These are phyloP conservation scores for Gracilinanus agilis DNA, from an alignment of 2,113 vertebrate genomes.

Conservation along the genomic window DNA sequence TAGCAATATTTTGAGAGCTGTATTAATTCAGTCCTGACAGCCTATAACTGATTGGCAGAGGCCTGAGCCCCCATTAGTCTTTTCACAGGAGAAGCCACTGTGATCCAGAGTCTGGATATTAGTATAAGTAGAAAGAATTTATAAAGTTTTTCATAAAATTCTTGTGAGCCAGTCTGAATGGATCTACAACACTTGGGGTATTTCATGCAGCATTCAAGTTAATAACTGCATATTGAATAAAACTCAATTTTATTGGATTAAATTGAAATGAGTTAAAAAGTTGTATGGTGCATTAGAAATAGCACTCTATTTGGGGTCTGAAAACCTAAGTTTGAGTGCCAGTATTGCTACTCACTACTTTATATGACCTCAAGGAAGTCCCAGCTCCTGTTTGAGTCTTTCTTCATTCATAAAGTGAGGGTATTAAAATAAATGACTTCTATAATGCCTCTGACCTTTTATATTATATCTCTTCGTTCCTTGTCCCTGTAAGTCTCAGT, in stretches of 20 bases:
- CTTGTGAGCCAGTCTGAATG: background rate
- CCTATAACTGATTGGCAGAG: background rate
- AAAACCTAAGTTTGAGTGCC: too few species aligned
- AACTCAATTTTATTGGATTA: background rate
- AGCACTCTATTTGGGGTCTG: background rate
- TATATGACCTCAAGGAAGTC: background rate
- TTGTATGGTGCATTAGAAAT: background rate
- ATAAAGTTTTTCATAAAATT: too few species aligned
- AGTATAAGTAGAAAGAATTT: background rate
- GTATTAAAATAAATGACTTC: background rate
- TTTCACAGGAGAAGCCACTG: background rate
- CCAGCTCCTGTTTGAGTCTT: background rate
- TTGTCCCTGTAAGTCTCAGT: background rate
- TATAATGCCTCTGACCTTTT: background rate
- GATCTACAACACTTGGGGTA: background rate
- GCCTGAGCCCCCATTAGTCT: background rate
- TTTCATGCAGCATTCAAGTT: background rate
- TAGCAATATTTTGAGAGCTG: background rate
- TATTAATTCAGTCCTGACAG: background rate
- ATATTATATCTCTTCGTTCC: background rate
- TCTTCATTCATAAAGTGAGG: background rate
- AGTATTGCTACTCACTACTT: background rate
- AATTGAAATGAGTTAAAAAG: background rate
- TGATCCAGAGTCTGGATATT: background rate
- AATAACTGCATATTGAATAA: background rate